Evolutionary conservation across 64 coral and sea anemone genomes (phyloP).

Genomic region (Actinia tenebrosa): DNA sequence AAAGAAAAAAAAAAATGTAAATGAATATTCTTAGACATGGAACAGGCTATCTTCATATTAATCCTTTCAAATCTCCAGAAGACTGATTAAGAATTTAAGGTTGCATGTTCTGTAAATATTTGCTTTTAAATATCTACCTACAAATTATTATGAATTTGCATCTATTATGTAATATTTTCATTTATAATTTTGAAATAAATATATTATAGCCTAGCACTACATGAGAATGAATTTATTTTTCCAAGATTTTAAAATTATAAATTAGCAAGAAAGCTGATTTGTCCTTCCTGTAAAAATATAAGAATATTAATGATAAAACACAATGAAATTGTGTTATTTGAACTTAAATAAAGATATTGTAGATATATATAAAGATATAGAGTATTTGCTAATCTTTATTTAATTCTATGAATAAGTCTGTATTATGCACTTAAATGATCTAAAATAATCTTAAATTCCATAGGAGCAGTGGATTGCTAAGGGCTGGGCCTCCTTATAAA

Average conservation of each 20-base stretch:
- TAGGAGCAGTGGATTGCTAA: background rate
- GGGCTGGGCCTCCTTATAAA: background rate
- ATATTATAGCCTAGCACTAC: background rate
- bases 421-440: background rate
- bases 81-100: background rate
- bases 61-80: background rate
- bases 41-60: background rate
- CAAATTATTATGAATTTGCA: background rate
- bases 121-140: background rate
- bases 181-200: background rate
- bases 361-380: too few species aligned
- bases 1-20: background rate
- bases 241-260: background rate
- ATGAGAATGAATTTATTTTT: too few species aligned
- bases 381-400: too few species aligned
- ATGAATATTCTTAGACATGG: too few species aligned
- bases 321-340: too few species aligned
- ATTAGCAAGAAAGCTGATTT: background rate
- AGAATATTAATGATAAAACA: background rate
- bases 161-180: background rate
- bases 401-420: background rate
- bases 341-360: background rate
- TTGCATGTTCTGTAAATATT: background rate
- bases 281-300: background rate
- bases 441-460: slow-evolving; percentile 2